phyloP scores from a whole-genome alignment of 2,797 vertebrate genomes.

The Phalanger gymnotis region DNA sequence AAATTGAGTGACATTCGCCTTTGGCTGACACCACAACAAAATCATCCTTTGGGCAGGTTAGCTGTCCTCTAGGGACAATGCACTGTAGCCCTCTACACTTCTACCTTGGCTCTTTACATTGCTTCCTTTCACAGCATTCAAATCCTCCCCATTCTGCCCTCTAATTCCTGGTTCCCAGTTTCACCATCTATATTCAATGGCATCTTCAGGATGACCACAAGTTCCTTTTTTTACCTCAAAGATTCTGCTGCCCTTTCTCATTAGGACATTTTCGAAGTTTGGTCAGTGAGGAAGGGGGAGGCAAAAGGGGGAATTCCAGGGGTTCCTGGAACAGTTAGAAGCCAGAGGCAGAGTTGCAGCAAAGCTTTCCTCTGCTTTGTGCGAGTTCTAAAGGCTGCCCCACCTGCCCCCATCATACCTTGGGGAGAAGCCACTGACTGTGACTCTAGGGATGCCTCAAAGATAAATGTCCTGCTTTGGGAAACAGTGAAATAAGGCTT shows the following conservation, averaged over 20 bases:
- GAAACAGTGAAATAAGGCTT: slow-evolving; percentile 30
- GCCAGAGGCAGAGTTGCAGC: neutral
- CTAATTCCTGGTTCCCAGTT: neutral
- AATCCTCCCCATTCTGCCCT: neutral
- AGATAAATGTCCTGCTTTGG: neutral
- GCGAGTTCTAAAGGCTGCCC: neutral
- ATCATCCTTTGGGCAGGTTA: neutral
- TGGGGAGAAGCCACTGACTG: slow-evolving; percentile 32
- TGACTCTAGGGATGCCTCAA: slow-evolving; percentile 26
- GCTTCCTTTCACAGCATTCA: neutral
- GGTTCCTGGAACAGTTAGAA: neutral
- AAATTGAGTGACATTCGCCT: neutral
- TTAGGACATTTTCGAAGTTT: neutral
- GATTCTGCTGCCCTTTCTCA: neutral
- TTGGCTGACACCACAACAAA: slow-evolving; percentile 1
- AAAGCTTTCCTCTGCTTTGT: neutral
- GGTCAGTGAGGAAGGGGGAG: neutral
- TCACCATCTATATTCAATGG: neutral
- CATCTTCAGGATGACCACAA: neutral
- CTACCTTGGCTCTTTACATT: neutral
- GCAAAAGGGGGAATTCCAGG: neutral
- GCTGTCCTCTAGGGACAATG: neutral
- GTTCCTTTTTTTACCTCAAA: neutral
- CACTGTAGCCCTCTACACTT: neutral
- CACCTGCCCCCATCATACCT: neutral